Percentiles rank a stretch among this genome's conserved stretches.
phyloP scores from a whole-genome alignment of 2,888 invertebrate species.

The Ormyrus thymus region DNA sequence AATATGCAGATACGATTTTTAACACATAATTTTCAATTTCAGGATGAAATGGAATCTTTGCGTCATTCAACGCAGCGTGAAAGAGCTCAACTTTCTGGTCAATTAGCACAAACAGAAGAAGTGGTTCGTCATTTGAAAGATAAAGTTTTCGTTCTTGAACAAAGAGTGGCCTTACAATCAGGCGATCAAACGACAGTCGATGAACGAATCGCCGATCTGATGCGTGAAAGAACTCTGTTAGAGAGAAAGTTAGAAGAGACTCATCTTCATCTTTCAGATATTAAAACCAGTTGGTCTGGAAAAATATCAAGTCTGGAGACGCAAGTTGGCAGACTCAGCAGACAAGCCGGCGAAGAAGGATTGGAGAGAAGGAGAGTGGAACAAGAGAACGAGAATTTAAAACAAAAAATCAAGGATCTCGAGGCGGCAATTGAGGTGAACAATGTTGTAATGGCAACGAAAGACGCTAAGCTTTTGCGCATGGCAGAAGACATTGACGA shows the following conservation, averaged over 20 bases:
- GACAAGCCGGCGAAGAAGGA: conserved; percentile 90
- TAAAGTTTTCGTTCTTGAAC: conserved; percentile 77
- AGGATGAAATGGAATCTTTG: conserved; percentile 88
- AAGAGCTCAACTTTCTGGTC: conserved; percentile 81
- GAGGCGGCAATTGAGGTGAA: conserved; percentile 82
- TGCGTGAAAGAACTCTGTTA: conserved; percentile 81
- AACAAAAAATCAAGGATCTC: conserved; percentile 80
- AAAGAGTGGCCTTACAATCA: conserved; percentile 71
- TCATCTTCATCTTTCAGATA: conserved; percentile 89
- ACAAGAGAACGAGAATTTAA: conserved; percentile 81
- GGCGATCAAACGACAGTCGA: conserved; percentile 75
- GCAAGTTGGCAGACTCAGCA: conserved; percentile 89
- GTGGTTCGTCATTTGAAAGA: conserved; percentile 84
- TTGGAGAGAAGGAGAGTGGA: conserved; percentile 86
- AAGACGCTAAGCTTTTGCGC: conserved; percentile 84
- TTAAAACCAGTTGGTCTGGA: conserved; percentile 94
- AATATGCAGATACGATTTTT: neutral
- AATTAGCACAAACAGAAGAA: conserved; percentile 85
- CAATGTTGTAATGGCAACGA: conserved; percentile 81
- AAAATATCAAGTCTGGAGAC: conserved; percentile 92
- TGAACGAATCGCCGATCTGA: conserved; percentile 78
- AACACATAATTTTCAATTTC: conserved; percentile 62
- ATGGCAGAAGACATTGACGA: conserved; percentile 85
- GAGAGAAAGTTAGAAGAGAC: conserved; percentile 89
- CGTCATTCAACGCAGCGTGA: conserved; percentile 85